Evolutionary conservation across 2,797 vertebrate species (phyloP), one percentile per base, ranked within the genome.

Genomic region (Esox masquinongy): DNA sequence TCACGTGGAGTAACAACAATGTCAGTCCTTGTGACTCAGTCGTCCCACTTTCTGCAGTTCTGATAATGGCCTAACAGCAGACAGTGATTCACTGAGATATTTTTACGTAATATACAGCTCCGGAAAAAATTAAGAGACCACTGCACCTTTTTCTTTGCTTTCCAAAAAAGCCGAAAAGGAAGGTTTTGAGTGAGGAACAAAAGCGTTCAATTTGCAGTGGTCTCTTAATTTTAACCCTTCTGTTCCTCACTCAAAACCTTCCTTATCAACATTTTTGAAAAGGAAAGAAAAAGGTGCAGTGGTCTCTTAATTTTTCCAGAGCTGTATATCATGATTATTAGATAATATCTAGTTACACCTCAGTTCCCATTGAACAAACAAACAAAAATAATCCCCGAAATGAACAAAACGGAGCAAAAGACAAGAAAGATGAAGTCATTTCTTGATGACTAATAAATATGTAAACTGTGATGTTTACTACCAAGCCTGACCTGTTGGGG

Each of bases 401-500:
- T 1, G 47, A 43, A 26, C 11, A 47, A 70, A 29, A 26, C 24
- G 22, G 34, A 68, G 31, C 6, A 11, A 19, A 68, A 19, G 36
- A 22, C 34, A 68, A 31, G 15, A 16, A 31, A 67, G 63, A 34
- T 67, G 16, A 34, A 67, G 5, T 34, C 29, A 24, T 61, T 17
- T 24, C 19, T 24, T 61, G 11, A 61, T 26, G 9, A 67, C 29
- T 17, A 31, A 67, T 19, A 67, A 6, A 67, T 19, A 1, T 19
- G 15, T 31, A 29, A 6, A 16, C 29, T 15, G 24, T 66, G 61
- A 12, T 66, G 63, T 31, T 34, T 1, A 34, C 64, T 34, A 16
- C 61, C 7, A 66, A 19, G 26, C 8, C 85, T 59, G 26, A 96
- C 95, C 95, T 92, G 95, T 88, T 67, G 95, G 93, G 49, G 94